Evolutionary conservation across 2,888 invertebrate species (phyloP).

Genomic region (Mythimna impura): DNA sequence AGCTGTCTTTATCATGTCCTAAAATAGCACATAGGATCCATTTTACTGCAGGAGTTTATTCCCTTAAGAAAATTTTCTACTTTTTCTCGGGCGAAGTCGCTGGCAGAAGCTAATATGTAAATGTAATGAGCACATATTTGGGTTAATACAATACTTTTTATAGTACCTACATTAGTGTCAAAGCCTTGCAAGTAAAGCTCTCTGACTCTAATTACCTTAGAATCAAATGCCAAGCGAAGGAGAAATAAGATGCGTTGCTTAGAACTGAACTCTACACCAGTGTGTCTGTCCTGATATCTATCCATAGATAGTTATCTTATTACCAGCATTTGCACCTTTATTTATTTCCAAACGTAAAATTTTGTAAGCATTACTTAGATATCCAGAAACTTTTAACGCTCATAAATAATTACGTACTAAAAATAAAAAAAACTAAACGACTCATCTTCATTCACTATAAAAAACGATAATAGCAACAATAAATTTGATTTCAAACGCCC

Average conservation of each 20-base stretch:
- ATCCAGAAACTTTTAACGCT: not conserved
- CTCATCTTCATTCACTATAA: slow-evolving; percentile 1
- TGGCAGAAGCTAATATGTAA: not conserved
- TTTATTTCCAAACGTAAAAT: not conserved
- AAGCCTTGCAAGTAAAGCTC: not conserved
- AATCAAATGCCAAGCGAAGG: not conserved
- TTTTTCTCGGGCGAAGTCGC: no score
- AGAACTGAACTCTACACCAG: not conserved
- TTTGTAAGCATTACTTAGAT: not conserved
- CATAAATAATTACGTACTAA: not conserved
- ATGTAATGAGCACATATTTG: not conserved
- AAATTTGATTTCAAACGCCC: slow-evolving; percentile 17
- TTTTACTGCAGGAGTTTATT: no score
- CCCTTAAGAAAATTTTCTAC: no score
- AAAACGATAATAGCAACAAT: not conserved
- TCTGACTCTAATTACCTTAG: not conserved
- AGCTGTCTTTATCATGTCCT: no score
- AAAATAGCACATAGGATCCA: no score
- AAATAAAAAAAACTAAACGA: not conserved
- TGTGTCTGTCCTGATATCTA: not conserved
- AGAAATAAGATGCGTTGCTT: not conserved
- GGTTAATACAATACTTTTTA: not conserved
- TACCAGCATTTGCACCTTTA: not conserved
- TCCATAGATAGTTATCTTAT: no score
- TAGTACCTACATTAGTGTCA: not conserved